Evolutionary conservation across 2,888 invertebrate genomes (phyloP).

Genomic region (Margaritifera margaritifera): DNA sequence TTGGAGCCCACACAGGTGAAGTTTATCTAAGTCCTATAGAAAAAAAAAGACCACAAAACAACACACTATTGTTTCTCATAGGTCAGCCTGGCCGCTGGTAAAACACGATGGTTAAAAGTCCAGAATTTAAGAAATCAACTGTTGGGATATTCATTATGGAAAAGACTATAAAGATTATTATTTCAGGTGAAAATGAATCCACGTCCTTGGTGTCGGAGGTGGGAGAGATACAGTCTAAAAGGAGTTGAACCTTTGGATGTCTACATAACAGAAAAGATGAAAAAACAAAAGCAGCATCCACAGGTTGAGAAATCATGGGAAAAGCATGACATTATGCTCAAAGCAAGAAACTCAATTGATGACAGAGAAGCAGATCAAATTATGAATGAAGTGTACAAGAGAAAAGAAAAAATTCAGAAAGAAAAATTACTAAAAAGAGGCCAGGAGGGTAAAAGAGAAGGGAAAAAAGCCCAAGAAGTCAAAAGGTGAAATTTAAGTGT

Average conservation of each 20-base stretch:
- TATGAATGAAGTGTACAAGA: constrained; percentile 82
- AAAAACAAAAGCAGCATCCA: constrained; percentile 72
- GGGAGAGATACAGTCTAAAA: constrained; percentile 76
- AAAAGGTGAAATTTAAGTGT: too few relatives aligned
- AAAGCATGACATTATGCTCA: constrained; percentile 94
- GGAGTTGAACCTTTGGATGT: constrained; percentile 56
- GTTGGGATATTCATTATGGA: too few relatives aligned
- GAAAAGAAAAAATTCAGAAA: constrained; percentile 8
- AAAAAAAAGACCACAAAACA: constrained; percentile 1
- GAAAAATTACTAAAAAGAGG: too few relatives aligned
- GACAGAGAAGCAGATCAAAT: constrained; percentile 91
- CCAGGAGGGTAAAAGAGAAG: too few relatives aligned
- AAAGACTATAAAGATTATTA: neutral
- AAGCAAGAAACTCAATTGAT: constrained; percentile 88
- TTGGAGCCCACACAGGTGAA: neutral
- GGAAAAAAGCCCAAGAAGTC: too few relatives aligned
- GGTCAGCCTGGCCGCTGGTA: too few relatives aligned
- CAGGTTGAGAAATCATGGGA: constrained; percentile 80
- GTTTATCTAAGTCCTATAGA: neutral
- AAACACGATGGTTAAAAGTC: too few relatives aligned
- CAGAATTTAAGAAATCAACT: too few relatives aligned
- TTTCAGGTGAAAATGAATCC: constrained; percentile 76
- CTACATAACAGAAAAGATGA: constrained; percentile 44
- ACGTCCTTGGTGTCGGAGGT: constrained; percentile 91
- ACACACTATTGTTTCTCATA: too few relatives aligned